phyloP scores from a whole-genome alignment of 2,888 invertebrate species.

The Ganaspis brasiliensis region DNA sequence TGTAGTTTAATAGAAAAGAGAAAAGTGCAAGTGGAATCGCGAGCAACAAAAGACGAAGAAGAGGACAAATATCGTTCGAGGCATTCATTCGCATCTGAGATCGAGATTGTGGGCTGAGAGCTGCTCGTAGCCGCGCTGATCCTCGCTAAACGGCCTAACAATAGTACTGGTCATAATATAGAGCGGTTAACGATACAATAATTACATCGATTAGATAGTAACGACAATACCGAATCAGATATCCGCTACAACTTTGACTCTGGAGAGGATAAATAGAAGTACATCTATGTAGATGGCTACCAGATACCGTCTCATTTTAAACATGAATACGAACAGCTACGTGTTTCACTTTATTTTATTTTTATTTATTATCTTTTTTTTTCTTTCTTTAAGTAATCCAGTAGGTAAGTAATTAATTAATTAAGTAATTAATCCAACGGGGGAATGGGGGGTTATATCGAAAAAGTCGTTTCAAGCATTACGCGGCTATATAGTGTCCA shows the following conservation, averaged over 20 bases:
- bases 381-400: slow-evolving; percentile 67
- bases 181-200: slow-evolving; percentile 25
- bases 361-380: neutral
- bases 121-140: slow-evolving; percentile 66
- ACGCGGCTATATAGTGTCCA: slow-evolving; percentile 58
- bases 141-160: slow-evolving; percentile 56
- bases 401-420: slow-evolving; percentile 69
- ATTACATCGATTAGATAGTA: slow-evolving; percentile 25
- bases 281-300: slow-evolving; percentile 25
- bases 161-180: slow-evolving; percentile 33
- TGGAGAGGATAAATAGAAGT: slow-evolving; percentile 18
- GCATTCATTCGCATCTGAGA: slow-evolving; percentile 70
- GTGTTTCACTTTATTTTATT: slow-evolving; percentile 18
- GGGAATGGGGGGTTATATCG: slow-evolving; percentile 63
- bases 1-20: slow-evolving; percentile 45
- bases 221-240: slow-evolving; percentile 19
- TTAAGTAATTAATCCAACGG: slow-evolving; percentile 62
- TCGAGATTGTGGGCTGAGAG: slow-evolving; percentile 77
- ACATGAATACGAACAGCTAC: slow-evolving; percentile 33
- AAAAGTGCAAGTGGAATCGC: slow-evolving; percentile 49
- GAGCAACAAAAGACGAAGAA: slow-evolving; percentile 34
- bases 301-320: slow-evolving; percentile 18
- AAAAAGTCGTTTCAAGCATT: slow-evolving; percentile 61
- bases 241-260: slow-evolving; percentile 14
- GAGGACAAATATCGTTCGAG: slow-evolving; percentile 53